phyloP scores from a whole-genome alignment of 2,888 invertebrate genomes.

The Suillia variegata region DNA sequence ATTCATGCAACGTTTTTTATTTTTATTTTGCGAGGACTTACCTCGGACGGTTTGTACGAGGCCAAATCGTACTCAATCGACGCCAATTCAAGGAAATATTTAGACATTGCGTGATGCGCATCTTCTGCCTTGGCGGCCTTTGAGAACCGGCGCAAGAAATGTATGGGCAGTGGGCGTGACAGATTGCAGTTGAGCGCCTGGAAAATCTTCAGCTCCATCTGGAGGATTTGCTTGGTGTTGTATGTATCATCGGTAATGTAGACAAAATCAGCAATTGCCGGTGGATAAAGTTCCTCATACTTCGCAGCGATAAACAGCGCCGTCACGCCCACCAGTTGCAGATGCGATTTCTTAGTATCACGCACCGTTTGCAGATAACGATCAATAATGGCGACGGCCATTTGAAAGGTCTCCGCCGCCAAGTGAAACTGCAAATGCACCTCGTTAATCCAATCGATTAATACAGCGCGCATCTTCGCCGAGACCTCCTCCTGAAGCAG shows the following conservation, averaged over 20 bases:
- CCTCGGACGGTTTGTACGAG: constrained; percentile 79
- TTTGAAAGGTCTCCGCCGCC: constrained; percentile 85
- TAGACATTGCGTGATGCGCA: constrained; percentile 77
- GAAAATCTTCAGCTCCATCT: constrained; percentile 83
- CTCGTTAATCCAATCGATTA: constrained; percentile 94
- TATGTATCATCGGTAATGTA: constrained; percentile 91
- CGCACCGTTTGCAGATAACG: constrained; percentile 73
- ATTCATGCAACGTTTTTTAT: not conserved
- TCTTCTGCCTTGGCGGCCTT: constrained; percentile 68
- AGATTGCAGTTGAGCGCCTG: constrained; percentile 78
- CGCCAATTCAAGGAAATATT: constrained; percentile 88
- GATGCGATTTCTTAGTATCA: constrained; percentile 69
- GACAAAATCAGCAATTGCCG: constrained; percentile 86
- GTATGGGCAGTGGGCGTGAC: constrained; percentile 84
- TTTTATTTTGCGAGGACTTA: constrained; percentile 60
- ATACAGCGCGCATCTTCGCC: constrained; percentile 83
- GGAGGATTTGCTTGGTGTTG: constrained; percentile 75
- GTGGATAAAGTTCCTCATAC: constrained; percentile 92
- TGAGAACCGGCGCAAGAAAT: constrained; percentile 83
- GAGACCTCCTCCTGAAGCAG: constrained; percentile 71
- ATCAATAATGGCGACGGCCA: constrained; percentile 87
- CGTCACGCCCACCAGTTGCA: constrained; percentile 89
- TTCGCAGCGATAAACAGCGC: constrained; percentile 91
- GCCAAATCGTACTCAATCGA: constrained; percentile 81
- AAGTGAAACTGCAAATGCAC: constrained; percentile 87